These are phyloP conservation scores for Eristalis tenax DNA, from an alignment of 2,888 invertebrate species.

Conservation along the genomic window DNA sequence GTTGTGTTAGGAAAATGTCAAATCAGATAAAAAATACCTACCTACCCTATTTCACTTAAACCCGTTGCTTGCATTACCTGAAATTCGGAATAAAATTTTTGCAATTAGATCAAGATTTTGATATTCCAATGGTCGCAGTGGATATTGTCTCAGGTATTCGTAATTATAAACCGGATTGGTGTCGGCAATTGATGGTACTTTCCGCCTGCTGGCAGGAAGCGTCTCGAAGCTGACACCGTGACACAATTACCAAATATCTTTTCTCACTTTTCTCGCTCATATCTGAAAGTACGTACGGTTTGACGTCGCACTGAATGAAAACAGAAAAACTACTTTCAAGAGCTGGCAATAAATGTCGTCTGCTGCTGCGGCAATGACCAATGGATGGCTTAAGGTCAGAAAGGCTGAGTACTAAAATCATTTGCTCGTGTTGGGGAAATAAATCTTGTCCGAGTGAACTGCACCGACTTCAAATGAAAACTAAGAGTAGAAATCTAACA, in stretches of 20 bases:
- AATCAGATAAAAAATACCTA: background rate
- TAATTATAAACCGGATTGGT: background rate
- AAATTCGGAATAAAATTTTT: background rate
- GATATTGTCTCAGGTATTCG: background rate
- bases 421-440: background rate
- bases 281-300: constrained; percentile 2
- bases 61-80: background rate
- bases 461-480: constrained; percentile 19
- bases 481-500: constrained; percentile 2
- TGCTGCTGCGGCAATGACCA: background rate
- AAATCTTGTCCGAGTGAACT: constrained; percentile 65
- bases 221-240: constrained; percentile 16
- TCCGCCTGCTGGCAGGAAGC: background rate
- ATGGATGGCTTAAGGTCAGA: constrained; percentile 28
- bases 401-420: background rate
- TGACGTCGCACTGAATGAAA: background rate
- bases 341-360: background rate
- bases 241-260: constrained; percentile 25
- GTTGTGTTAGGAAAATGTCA: background rate
- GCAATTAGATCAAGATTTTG: background rate
- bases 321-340: background rate
- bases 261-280: background rate
- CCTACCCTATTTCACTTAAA: background rate
- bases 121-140: no score
- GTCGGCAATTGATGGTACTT: background rate